Evolutionary conservation across 2,888 invertebrate genomes (phyloP).

Genomic region (Machimus rusticus): DNA sequence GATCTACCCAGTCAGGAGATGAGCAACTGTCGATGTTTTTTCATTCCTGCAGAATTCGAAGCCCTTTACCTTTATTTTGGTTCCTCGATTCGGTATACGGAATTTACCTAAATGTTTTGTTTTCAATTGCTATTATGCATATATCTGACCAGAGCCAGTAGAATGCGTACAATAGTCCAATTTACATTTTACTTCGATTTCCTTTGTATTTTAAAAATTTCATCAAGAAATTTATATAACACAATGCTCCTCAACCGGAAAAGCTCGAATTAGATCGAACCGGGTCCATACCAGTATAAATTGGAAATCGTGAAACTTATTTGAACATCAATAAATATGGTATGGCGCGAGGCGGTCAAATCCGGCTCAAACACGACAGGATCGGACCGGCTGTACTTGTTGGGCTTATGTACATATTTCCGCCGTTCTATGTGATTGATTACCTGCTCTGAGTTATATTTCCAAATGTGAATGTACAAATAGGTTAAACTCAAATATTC

Average conservation of each 20-base stretch:
- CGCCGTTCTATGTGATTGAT: neutral
- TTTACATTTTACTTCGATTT: neutral
- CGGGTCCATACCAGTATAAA: neutral
- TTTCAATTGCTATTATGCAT: neutral
- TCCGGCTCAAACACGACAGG: neutral
- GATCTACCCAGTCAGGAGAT: constrained; percentile 21
- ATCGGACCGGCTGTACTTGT: neutral
- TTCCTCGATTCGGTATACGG: neutral
- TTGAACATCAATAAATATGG: neutral
- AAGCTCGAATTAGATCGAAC: neutral
- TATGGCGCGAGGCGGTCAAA: neutral
- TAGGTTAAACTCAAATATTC: constrained; percentile 44
- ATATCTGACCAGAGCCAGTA: neutral
- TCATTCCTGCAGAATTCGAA: neutral
- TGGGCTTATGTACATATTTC: constrained; percentile 12
- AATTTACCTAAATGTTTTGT: neutral
- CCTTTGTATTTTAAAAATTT: neutral
- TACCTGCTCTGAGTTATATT: constrained; percentile 27
- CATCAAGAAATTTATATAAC: neutral
- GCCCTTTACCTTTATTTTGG: neutral
- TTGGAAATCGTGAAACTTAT: neutral
- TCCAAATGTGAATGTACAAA: constrained; percentile 49
- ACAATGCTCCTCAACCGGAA: neutral
- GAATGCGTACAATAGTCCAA: constrained; percentile 2
- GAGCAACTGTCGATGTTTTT: neutral